Percentiles rank a stretch among this genome's conserved stretches.
Evolutionary conservation across 2,888 invertebrate species (phyloP).

Genomic region (Lissocephala sabroskyi): DNA sequence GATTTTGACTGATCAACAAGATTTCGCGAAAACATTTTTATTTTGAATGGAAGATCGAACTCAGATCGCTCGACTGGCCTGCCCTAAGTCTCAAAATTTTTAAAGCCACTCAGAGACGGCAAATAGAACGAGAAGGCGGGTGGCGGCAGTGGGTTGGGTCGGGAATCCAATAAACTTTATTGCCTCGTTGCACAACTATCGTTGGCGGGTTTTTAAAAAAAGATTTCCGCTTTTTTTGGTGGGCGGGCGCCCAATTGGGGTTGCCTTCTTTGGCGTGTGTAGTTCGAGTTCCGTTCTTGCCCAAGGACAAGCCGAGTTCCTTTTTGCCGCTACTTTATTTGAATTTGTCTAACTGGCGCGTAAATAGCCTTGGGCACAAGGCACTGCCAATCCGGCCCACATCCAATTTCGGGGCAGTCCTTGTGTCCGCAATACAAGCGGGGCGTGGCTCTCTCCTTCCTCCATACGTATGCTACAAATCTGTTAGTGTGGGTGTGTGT

Average conservation of each 20-base stretch:
- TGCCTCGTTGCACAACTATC: constrained; percentile 41
- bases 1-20: no score
- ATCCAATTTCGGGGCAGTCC: constrained; percentile 20
- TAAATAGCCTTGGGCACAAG: constrained; percentile 44
- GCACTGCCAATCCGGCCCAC: constrained; percentile 17
- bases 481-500: constrained; percentile 7
- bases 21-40: no score
- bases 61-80: no score
- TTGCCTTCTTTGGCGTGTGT: constrained; percentile 1
- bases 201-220: constrained; percentile 6
- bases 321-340: constrained; percentile 26
- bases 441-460: constrained; percentile 31
- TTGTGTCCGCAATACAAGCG: constrained; percentile 1
- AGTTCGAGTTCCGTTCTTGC: no score
- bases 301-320: constrained; percentile 1
- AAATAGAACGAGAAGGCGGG: no score
- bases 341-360: constrained; percentile 43
- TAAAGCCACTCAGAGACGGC: no score
- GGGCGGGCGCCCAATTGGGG: constrained; percentile 7
- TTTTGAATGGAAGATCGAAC: no score
- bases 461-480: constrained; percentile 24
- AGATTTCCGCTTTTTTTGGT: constrained; percentile 21
- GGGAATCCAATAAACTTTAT: constrained; percentile 41
- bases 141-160: no score
- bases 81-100: no score